Percentiles rank a stretch among this genome's conserved stretches.
Conservation (phyloP, 2,888 invertebrate species). For the Nebria salina region DNA sequence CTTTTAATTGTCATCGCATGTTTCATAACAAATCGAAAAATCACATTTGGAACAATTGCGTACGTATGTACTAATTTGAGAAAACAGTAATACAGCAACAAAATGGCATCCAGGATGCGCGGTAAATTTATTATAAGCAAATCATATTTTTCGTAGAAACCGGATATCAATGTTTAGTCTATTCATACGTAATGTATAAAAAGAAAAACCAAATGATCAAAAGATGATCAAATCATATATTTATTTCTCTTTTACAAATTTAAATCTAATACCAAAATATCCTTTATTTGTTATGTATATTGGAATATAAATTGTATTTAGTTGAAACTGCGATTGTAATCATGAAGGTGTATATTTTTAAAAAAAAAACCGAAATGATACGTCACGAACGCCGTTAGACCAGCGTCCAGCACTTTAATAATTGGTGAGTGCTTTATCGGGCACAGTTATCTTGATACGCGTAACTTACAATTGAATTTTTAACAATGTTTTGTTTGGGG, state of each 20-base stretch:
- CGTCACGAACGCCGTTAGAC: not conserved
- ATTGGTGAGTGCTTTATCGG: not conserved
- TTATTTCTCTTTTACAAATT: too few species aligned
- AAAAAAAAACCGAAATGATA: not conserved
- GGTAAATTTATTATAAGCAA: too few species aligned
- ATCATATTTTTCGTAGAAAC: too few species aligned
- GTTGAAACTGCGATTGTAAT: not conserved
- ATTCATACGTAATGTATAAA: too few species aligned
- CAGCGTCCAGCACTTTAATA: not conserved
- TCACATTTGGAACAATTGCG: not conserved
- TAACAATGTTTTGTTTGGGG: not conserved
- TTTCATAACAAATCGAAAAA: not conserved
- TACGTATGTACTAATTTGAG: not conserved
- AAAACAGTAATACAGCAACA: not conserved
- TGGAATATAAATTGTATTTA: too few species aligned
- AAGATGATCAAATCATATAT: too few species aligned
- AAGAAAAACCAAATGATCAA: too few species aligned
- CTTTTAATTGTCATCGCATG: not conserved
- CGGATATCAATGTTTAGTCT: too few species aligned
- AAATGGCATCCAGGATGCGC: not conserved
- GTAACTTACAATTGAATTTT: not conserved
- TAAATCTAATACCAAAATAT: too few species aligned
- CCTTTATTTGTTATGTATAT: too few species aligned
- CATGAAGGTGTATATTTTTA: not conserved
- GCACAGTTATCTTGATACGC: not conserved